Base-by-base conservation (phyloP, 2,888 invertebrate species). In the Tetropium fuscum region DNA sequence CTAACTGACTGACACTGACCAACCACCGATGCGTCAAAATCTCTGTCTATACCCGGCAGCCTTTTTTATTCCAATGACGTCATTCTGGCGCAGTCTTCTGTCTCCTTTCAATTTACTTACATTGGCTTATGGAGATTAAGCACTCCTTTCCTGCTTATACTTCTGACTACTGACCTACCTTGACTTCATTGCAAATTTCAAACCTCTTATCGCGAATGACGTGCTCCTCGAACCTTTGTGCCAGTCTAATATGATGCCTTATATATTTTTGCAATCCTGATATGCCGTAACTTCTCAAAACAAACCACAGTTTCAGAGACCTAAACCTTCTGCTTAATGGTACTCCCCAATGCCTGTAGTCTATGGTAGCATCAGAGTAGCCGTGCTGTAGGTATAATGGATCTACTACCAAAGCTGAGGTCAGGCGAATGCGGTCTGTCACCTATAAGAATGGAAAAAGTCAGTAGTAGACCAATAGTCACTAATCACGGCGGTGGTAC, bases 261-360 rank as follows among this genome's bases (percentile, higher is more conserved):
- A 99, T 95, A 78, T 98, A 98, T 56, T 90, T 88, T 80, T 96
- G 97, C 43, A 99, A 84, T 0, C 98, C 98, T 59, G 92, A 91
- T 71, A 98, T 92, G 13, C 98, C 98, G 77, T 95, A 98, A 74
- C 90, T 92, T 64, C 98, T 85, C 72, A 99, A 85, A 66, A 98
- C 98, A 82, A 98, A 99, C 98, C 98, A 99, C 27, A 99, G 83
- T 80, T 99, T 99, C 64, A 99, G 85, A 0, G 97, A 93, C 58
- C 98, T 88, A 83, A 99, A 99, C 63, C 98, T 86, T 32, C 98
- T 88, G 80, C 97, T 97, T 53, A 99, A 83, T 3, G 98, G 95
- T 73, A 99, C 95, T 41, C 98, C 97, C 98, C 98, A 99, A 81
- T 99, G 98, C 80, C 97, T 88, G 81, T 94, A 95, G 83, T 95